Conservation (phyloP, 1,140 invertebrate species). For the Lithobius niger region DNA sequence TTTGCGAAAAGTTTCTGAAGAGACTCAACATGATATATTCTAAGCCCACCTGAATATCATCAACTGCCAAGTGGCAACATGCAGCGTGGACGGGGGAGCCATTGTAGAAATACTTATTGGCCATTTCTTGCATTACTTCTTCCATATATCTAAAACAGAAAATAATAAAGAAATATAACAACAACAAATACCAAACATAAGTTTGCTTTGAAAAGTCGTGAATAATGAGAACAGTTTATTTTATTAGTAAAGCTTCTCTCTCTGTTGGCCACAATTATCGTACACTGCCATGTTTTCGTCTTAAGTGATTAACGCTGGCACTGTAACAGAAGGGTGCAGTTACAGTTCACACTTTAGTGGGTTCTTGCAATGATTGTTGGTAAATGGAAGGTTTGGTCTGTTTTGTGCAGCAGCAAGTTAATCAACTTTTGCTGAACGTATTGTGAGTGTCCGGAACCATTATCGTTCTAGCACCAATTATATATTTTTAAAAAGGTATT, state of each 20-base stretch:
- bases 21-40: not conserved
- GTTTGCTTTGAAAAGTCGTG: not conserved
- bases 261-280: not conserved
- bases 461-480: too few species aligned
- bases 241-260: not conserved
- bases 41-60: conserved; percentile 27
- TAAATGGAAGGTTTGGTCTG: too few species aligned
- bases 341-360: too few species aligned
- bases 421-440: too few species aligned
- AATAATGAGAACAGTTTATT: not conserved
- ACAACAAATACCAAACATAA: not conserved
- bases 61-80: conserved; percentile 32
- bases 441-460: too few species aligned
- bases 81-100: conserved; percentile 32
- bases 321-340: too few species aligned
- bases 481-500: too few species aligned
- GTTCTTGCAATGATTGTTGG: too few species aligned
- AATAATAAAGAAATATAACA: not conserved
- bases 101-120: conserved; percentile 29
- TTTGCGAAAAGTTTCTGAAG: not conserved
- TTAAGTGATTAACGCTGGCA: too few species aligned
- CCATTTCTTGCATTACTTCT: conserved; percentile 22
- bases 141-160: conserved; percentile 20
- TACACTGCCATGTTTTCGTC: not conserved
- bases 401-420: too few species aligned